Conservation (phyloP, 2,113 vertebrate species). For the Nanorana parkeri region DNA sequence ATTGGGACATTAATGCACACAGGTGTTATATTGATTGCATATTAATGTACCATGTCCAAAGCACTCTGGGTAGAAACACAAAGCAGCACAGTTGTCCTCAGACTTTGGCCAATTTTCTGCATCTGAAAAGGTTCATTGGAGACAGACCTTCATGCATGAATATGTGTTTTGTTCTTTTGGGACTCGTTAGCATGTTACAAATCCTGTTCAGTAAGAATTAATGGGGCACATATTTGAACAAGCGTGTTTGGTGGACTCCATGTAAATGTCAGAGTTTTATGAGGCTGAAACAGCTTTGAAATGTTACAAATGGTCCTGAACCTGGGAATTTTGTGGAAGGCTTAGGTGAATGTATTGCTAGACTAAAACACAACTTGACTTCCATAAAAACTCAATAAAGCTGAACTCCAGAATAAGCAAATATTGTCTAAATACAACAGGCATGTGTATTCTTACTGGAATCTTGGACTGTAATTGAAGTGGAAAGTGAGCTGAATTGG, state of each 20-base stretch:
- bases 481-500: no score
- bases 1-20: not conserved
- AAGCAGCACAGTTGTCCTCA: not conserved
- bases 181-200: conserved; percentile 16
- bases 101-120: conserved; percentile 1
- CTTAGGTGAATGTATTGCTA: no score
- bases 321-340: no score
- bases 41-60: conserved; percentile 2
- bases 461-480: no score
- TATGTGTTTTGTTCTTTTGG: conserved; percentile 8
- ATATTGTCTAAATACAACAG: no score
- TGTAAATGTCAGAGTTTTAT: not conserved
- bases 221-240: not conserved
- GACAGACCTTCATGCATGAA: conserved; percentile 21
- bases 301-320: not conserved
- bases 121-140: not conserved
- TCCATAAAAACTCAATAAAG: no score
- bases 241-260: not conserved
- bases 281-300: not conserved
- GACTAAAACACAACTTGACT: no score
- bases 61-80: not conserved
- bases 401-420: no score
- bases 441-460: no score
- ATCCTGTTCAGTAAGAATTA: not conserved
- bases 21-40: conserved; percentile 20